phyloP scores from a whole-genome alignment of 2,888 invertebrate species.

The Diogma glabrata region DNA sequence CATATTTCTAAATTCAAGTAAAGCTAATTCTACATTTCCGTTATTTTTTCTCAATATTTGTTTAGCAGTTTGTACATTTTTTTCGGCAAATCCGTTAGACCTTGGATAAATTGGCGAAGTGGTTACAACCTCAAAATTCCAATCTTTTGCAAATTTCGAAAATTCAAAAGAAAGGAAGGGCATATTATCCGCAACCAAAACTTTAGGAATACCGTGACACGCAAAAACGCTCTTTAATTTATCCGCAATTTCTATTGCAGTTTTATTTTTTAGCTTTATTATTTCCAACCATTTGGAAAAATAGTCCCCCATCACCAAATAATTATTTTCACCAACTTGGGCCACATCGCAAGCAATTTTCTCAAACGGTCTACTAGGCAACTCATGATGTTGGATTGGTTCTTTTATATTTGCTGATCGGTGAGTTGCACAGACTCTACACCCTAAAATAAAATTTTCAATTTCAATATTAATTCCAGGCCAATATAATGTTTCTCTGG shows the following conservation, averaged over 20 bases:
- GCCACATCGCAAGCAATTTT: not conserved
- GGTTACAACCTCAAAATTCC: slow-evolving; percentile 17
- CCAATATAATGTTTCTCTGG: not conserved
- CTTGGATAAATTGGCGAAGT: no score
- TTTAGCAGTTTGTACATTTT: slow-evolving; percentile 14
- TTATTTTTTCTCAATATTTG: no score
- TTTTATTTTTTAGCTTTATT: not conserved
- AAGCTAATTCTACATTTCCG: no score
- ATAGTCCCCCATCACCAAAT: not conserved
- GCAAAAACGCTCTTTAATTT: slow-evolving; percentile 19
- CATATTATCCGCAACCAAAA: slow-evolving; percentile 19
- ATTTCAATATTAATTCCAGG: not conserved
- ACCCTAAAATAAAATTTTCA: slow-evolving; percentile 1
- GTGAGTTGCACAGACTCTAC: not conserved
- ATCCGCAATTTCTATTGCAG: slow-evolving; percentile 10
- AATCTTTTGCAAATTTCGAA: slow-evolving; percentile 15
- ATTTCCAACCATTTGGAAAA: not conserved
- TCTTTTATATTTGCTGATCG: slow-evolving; percentile 3
- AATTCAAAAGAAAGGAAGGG: slow-evolving; percentile 17
- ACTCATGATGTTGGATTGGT: not conserved
- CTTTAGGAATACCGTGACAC: slow-evolving; percentile 17
- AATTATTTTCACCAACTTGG: not conserved
- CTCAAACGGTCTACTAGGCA: not conserved
- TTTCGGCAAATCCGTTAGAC: no score
- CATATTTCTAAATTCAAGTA: slow-evolving; percentile 4